These are phyloP conservation scores for Euura lappo DNA, from an alignment of 1,140 invertebrate genomes.

Conservation along the genomic window DNA sequence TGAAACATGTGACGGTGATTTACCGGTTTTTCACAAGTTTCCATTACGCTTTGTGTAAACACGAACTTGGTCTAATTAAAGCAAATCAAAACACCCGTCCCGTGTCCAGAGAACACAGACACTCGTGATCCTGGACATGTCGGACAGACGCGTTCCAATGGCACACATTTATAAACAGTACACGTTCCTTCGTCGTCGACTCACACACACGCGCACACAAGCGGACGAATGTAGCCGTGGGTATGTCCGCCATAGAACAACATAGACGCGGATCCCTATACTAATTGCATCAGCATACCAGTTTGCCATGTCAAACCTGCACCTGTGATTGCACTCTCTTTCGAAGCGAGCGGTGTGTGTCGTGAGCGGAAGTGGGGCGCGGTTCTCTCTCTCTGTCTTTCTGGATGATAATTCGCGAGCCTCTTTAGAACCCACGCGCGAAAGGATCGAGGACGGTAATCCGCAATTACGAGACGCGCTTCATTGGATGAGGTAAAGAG, in stretches of 20 bases:
- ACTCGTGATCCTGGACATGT: constrained; percentile 23
- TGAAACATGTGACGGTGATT: background rate
- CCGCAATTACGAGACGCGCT: too few species aligned
- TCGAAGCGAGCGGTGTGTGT: background rate
- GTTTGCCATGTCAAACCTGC: constrained; percentile 46
- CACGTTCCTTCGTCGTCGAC: constrained; percentile 28
- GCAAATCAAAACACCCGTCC: constrained; percentile 41
- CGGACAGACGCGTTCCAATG: constrained; percentile 50
- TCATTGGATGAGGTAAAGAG: too few species aligned
- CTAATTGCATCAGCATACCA: constrained; percentile 56
- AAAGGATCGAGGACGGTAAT: too few species aligned
- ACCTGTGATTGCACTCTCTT: constrained; percentile 40
- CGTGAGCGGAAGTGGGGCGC: background rate
- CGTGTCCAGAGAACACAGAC: constrained; percentile 16
- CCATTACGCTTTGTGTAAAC: constrained; percentile 43
- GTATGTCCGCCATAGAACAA: constrained; percentile 22
- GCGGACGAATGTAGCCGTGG: background rate
- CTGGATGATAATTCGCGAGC: too few species aligned
- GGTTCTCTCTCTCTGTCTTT: background rate
- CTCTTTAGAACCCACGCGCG: too few species aligned
- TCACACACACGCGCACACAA: background rate
- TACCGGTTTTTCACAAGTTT: constrained; percentile 8
- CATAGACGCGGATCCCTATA: constrained; percentile 39
- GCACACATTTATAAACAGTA: constrained; percentile 51
- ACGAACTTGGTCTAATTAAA: constrained; percentile 55